A percentile compares a stretch with the other conserved stretches of the same genome.
These are phyloP conservation scores for Perccottus glenii DNA, from an alignment of 2,113 vertebrate species.

Conservation along the genomic window DNA sequence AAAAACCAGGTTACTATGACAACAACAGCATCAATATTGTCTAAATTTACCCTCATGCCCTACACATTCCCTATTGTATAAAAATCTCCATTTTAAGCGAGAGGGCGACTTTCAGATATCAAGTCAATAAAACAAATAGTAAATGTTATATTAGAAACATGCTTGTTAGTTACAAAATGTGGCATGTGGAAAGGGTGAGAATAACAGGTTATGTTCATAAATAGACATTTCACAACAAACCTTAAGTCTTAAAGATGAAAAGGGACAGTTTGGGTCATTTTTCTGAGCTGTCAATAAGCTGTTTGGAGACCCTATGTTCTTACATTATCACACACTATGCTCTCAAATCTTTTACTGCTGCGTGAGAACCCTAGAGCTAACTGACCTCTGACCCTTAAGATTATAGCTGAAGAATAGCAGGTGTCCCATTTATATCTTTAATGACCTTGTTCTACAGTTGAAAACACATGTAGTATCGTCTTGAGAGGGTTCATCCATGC, in stretches of 20 bases:
- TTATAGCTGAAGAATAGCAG: neutral
- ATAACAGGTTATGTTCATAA: too few relatives aligned
- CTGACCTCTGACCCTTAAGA: slow-evolving; percentile 24
- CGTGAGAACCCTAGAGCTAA: slow-evolving; percentile 4
- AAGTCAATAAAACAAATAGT: too few relatives aligned
- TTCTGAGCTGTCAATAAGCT: neutral
- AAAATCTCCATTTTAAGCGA: too few relatives aligned
- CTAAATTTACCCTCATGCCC: slow-evolving; percentile 6
- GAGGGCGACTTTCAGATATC: too few relatives aligned
- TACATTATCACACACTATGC: too few relatives aligned
- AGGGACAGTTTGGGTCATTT: neutral
- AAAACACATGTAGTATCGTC: slow-evolving; percentile 19
- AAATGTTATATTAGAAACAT: too few relatives aligned
- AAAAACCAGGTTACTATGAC: too few relatives aligned
- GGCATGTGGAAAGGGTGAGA: too few relatives aligned
- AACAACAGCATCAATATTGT: too few relatives aligned
- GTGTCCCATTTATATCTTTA: slow-evolving; percentile 23
- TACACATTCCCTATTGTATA: neutral
- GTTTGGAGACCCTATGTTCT: slow-evolving; percentile 16
- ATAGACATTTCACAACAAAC: too few relatives aligned
- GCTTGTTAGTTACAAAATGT: too few relatives aligned
- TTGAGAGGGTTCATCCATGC: slow-evolving; percentile 37
- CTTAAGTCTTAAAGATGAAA: neutral
- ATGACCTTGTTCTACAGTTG: slow-evolving; percentile 24
- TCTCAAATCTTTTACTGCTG: neutral